Base-by-base conservation (phyloP, 1,140 invertebrate species). In the Drosophila takahashii region DNA sequence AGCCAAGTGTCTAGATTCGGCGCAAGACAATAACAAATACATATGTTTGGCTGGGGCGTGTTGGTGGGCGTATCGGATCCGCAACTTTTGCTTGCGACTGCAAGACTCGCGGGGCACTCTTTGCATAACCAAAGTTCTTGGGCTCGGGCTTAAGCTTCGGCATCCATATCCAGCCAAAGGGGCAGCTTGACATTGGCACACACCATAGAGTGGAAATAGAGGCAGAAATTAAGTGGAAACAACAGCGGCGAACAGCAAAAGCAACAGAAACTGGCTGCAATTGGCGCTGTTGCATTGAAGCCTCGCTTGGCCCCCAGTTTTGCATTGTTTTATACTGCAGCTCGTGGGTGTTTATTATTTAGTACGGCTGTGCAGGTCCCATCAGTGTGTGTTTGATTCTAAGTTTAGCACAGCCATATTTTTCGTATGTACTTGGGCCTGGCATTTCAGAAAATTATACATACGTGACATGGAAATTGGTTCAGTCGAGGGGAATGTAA, bases 61-160 rank as follows among this genome's bases (percentile, higher is more conserved):
- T 50, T 60, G 54, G 77, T 77, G 76, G 75, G 81, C 54, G 81
- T 77, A 42, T n/a, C 39, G 42, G 50, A 52, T 39, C 18, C 37
- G 41, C 69, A 64, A 65, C 51, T 81, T 61, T 66, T 51, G 42
- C 52, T 50, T 59, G 44, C 69, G 44, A 71, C 50, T 87, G 72
- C 65, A 69, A 66, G 32, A 53, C 27, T 45, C 26, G 10, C 15
- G 10, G 29, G 11, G 47, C 75, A 75, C 81, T 77, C 70, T 87
- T 73, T 89, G 84, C 83, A 87, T 87, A 87, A 87, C 85, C 67
- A 86, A 81, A 79, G 75, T 86, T 86, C 83, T 81, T 81, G 77
- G 80, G 81, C 56, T 80, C 52, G 62, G 47, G 32, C 37, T 41
- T 18, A 9, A 26, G 58, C 47, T 61, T 10, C 15, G 37, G 5